Conservation (phyloP, 2,113 vertebrate species). For the Oreotrochilus melanogaster region DNA sequence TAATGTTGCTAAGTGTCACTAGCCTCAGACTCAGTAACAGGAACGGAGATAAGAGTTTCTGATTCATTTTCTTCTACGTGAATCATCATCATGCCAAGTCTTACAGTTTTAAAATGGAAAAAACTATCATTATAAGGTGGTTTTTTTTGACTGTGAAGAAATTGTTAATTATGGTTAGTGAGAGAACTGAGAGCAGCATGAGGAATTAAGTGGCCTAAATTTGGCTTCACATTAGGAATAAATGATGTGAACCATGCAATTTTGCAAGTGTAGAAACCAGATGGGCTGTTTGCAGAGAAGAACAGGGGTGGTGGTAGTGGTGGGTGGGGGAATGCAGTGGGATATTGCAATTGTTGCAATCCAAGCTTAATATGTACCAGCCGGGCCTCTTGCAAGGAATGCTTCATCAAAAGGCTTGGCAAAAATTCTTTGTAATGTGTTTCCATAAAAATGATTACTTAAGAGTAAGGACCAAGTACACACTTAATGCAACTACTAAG, state of each 20-base stretch:
- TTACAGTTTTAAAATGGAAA: not conserved
- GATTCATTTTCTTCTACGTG: not conserved
- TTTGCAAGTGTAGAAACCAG: constrained; percentile 9
- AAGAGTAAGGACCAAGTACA: not conserved
- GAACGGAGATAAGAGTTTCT: not conserved
- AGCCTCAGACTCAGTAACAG: not conserved
- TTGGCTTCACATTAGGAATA: constrained; percentile 8
- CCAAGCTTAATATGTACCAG: not conserved
- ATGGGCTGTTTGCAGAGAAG: constrained; percentile 20
- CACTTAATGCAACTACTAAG: not conserved
- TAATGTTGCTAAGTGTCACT: not conserved
- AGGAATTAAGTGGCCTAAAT: not conserved
- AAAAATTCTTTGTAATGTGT: not conserved
- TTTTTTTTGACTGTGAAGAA: constrained; percentile 20
- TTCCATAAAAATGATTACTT: constrained; percentile 8
- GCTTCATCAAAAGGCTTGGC: not conserved
- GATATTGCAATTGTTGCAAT: not conserved
- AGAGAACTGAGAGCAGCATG: not conserved
- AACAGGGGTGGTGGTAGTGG: too few species aligned
- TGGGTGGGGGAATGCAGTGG: not conserved
- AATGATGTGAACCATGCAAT: not conserved
- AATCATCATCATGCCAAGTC: not conserved
- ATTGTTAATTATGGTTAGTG: not conserved
- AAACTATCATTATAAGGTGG: not conserved
- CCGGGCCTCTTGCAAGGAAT: not conserved